Conservation (phyloP, 2,113 vertebrate genomes). For the Ancistrus triradiatus region DNA sequence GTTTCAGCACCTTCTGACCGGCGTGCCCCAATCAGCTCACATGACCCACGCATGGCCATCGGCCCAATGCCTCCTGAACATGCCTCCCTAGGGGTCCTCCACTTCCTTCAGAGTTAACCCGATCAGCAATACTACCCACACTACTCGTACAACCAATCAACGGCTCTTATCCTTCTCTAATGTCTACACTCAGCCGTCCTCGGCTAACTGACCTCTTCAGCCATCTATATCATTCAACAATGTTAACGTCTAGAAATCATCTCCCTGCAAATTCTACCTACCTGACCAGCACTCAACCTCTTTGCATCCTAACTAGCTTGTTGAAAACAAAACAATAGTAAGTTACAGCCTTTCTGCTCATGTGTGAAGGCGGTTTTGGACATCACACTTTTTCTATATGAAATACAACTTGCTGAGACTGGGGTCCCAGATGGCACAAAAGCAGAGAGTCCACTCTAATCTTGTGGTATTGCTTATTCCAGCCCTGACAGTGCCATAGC, state of each 20-base stretch:
- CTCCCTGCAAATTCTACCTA: constrained; percentile 99
- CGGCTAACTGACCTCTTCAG: constrained; percentile 97
- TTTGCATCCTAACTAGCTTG: constrained; percentile 99
- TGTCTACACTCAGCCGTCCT: constrained; percentile 95
- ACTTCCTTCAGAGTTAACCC: constrained; percentile 92
- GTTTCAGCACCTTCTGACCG: constrained; percentile 99
- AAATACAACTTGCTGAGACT: too few relatives aligned
- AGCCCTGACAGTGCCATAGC: too few relatives aligned
- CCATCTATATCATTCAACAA: constrained; percentile 77
- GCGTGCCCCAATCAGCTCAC: constrained; percentile 98
- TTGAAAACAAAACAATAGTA: constrained; percentile 99
- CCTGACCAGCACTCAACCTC: constrained; percentile 97
- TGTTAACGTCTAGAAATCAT: constrained; percentile 98
- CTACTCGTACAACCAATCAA: constrained; percentile 94
- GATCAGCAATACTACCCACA: constrained; percentile 88
- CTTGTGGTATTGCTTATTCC: too few relatives aligned
- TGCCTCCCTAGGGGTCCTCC: constrained; percentile 96
- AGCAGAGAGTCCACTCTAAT: too few relatives aligned
- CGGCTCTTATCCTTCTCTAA: constrained; percentile 85
- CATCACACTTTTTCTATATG: neutral
- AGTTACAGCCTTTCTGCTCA: constrained; percentile 65
- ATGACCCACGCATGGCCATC: constrained; percentile 98
- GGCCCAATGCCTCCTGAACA: constrained; percentile 98
- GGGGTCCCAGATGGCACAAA: too few relatives aligned
- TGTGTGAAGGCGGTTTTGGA: constrained; percentile 26